Evolutionary conservation across 2,888 invertebrate genomes (phyloP).

Genomic region (Oligia fasciuncula): DNA sequence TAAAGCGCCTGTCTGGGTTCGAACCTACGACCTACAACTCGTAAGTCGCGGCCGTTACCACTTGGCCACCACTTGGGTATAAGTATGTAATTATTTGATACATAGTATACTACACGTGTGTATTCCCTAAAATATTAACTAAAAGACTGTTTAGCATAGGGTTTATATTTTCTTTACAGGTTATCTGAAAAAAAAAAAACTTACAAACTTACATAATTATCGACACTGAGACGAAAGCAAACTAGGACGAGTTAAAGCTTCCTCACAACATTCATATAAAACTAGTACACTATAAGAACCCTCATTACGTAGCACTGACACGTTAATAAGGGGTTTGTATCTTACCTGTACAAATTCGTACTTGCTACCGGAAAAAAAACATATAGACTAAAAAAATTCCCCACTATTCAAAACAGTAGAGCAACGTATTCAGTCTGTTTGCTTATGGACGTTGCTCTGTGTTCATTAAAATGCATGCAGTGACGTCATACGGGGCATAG

Average conservation of each 20-base stretch:
- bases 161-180: background rate
- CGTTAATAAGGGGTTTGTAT: constrained; percentile 21
- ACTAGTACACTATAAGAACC: constrained; percentile 21
- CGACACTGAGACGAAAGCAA: constrained; percentile 7
- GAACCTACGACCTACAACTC: too few species aligned
- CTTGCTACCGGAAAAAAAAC: constrained; percentile 54
- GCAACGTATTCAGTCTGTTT: constrained; percentile 71
- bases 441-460: constrained; percentile 75
- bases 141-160: background rate
- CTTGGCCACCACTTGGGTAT: too few species aligned
- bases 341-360: constrained; percentile 2
- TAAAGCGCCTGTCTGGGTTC: too few species aligned
- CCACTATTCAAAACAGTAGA: constrained; percentile 65
- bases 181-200: background rate
- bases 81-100: too few species aligned
- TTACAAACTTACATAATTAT: constrained; percentile 9
- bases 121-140: background rate
- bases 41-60: too few species aligned
- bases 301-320: background rate
- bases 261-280: constrained; percentile 26
- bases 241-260: constrained; percentile 9
- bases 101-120: too few species aligned
- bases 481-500: constrained; percentile 67
- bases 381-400: constrained; percentile 65
- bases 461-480: constrained; percentile 87